phyloP scores from a whole-genome alignment of 2,113 vertebrate genomes.

The Petaurus breviceps region DNA sequence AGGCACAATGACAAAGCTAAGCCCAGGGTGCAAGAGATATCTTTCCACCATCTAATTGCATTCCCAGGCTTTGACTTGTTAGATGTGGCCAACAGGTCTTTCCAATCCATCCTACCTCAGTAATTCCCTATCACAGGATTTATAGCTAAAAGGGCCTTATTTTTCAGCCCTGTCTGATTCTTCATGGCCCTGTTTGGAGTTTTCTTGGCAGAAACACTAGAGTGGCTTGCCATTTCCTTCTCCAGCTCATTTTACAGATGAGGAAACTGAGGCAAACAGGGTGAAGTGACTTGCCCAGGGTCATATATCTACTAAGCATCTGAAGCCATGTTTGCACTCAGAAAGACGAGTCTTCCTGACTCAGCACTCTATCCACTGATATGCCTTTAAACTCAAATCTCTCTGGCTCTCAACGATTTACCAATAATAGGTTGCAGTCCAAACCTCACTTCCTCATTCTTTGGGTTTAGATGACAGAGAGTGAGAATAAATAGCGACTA shows the following conservation, averaged over 20 bases:
- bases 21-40: neutral
- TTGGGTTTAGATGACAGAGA: neutral
- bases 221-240: neutral
- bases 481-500: neutral
- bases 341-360: neutral
- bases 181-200: neutral
- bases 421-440: neutral
- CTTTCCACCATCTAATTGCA: neutral
- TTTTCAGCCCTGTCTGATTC: neutral
- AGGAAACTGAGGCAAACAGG: neutral
- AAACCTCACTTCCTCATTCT: neutral
- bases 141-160: neutral
- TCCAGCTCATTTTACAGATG: neutral
- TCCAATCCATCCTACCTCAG: neutral
- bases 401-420: neutral
- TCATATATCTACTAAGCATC: neutral
- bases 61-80: neutral
- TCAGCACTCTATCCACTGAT: neutral
- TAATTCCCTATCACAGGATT: neutral
- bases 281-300: neutral
- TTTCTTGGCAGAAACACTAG: neutral
- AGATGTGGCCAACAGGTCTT: neutral
- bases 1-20: neutral
- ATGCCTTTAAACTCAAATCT: neutral
- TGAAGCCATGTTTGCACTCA: neutral